A percentile compares a stretch with the other conserved stretches of the same genome.
Evolutionary conservation across 2,113 vertebrate species (phyloP).

Genomic region (Paradoxurus hermaphroditus): DNA sequence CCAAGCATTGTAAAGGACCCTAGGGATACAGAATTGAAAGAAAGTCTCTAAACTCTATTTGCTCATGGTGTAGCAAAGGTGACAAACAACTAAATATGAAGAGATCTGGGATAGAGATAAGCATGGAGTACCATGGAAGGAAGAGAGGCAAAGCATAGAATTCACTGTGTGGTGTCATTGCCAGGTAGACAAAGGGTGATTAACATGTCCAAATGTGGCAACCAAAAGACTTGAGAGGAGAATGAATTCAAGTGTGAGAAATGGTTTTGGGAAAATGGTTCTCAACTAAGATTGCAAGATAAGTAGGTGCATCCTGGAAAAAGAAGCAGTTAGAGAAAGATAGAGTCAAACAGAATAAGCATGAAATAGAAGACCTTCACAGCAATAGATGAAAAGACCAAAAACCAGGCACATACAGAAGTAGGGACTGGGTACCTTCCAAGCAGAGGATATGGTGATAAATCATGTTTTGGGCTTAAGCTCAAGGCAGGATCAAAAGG

Average conservation of each 20-base stretch:
- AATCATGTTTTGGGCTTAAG: background rate
- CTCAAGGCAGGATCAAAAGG: background rate
- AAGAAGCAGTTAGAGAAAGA: background rate
- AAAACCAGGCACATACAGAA: background rate
- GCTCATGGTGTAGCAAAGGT: background rate
- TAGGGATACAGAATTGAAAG: background rate
- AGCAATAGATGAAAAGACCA: background rate
- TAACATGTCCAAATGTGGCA: background rate
- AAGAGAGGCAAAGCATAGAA: background rate
- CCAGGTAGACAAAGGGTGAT: background rate
- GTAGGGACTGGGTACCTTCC: too few species aligned
- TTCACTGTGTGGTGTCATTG: background rate
- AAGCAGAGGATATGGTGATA: background rate
- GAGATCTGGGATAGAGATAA: background rate
- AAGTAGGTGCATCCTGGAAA: background rate
- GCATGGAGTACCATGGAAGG: fast-evolving
- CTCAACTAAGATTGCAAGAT: background rate
- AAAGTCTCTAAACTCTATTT: background rate
- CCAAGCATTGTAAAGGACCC: background rate
- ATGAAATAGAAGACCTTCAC: background rate
- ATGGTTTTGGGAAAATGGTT: background rate
- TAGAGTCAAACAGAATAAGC: background rate
- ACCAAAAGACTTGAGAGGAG: background rate
- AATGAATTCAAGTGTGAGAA: background rate
- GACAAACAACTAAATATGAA: background rate